Conservation (phyloP, 2,113 vertebrate genomes). For the Ceratotherium simum region DNA sequence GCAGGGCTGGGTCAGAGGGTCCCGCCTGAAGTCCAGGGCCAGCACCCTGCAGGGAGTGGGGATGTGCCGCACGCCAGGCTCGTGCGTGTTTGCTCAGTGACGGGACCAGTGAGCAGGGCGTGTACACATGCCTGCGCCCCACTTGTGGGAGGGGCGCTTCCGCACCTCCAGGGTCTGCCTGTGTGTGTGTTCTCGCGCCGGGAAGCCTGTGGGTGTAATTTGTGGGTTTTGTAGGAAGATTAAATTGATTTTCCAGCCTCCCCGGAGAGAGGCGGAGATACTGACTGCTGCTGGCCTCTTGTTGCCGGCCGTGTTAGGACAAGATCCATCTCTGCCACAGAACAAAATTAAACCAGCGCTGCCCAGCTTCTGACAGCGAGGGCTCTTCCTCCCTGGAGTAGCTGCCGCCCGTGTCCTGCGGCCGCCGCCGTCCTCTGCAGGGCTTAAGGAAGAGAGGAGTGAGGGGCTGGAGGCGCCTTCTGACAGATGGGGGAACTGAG, state of each 20-base stretch:
- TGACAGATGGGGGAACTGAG: background rate
- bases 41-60: background rate
- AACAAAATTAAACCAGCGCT: fast-evolving
- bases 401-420: fast-evolving
- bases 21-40: background rate
- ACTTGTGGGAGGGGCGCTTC: background rate
- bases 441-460: background rate
- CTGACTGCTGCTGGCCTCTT: background rate
- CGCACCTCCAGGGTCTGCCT: background rate
- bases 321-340: fast-evolving
- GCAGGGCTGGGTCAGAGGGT: background rate
- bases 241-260: background rate
- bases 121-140: background rate
- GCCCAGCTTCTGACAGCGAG: fast-evolving
- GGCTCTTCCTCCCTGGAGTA: background rate
- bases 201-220: background rate
- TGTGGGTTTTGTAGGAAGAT: background rate
- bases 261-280: fast-evolving
- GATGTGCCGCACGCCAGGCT: fast-evolving
- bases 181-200: fast-evolving
- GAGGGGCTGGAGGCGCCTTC: too few species aligned
- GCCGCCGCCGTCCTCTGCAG: background rate
- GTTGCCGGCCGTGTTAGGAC: background rate
- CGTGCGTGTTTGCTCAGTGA: background rate
- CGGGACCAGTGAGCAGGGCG: background rate